phyloP scores from a whole-genome alignment of 2,113 vertebrate genomes.

The Macroglossus sobrinus region DNA sequence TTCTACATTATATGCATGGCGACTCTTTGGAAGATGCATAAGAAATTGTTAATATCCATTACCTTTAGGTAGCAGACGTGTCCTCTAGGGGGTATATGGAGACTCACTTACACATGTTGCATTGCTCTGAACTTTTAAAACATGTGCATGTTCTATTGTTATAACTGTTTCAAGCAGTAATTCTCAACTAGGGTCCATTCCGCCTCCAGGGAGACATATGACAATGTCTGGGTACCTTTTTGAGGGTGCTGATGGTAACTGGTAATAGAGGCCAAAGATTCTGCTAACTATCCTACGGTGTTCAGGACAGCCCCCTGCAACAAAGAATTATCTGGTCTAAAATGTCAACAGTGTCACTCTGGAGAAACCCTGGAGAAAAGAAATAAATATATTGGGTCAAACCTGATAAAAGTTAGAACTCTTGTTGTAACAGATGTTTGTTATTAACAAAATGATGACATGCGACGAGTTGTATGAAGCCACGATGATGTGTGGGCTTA shows the following conservation, averaged over 20 bases:
- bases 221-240: neutral
- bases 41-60: neutral
- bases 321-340: neutral
- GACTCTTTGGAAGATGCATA: neutral
- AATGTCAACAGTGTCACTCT: neutral
- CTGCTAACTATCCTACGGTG: neutral
- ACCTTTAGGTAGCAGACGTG: neutral
- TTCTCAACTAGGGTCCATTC: neutral
- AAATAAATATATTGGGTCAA: neutral
- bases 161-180: neutral
- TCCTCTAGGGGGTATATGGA: neutral
- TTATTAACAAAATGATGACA: neutral
- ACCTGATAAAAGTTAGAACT: neutral
- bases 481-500: neutral
- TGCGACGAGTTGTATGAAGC: neutral
- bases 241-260: neutral
- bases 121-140: neutral
- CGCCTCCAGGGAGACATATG: neutral
- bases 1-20: neutral
- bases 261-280: neutral
- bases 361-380: neutral
- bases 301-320: neutral
- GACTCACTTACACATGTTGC: neutral
- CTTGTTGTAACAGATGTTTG: neutral
- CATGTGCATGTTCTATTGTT: neutral